Conservation (phyloP, 2,797 vertebrate genomes). For the Hypotaenidia okinawae region DNA sequence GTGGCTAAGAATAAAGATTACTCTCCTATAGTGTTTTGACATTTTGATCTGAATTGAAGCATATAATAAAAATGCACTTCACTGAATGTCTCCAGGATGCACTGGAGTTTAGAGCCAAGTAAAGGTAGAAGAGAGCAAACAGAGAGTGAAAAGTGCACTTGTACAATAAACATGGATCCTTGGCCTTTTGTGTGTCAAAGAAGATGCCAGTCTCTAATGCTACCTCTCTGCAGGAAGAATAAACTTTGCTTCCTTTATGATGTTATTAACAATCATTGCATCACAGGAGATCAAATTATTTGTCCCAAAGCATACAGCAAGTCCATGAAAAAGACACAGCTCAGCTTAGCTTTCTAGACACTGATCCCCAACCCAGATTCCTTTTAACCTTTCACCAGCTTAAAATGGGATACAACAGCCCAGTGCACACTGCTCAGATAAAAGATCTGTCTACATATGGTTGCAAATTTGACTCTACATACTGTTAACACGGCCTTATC, state of each 20-base stretch:
- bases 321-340: background rate
- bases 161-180: background rate
- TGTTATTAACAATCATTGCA: background rate
- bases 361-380: background rate
- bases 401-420: background rate
- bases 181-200: background rate
- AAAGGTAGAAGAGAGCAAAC: background rate
- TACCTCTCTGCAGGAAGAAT: background rate
- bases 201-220: background rate
- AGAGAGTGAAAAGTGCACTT: background rate
- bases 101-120: background rate
- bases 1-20: constrained; percentile 17
- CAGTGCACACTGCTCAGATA: background rate
- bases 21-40: background rate
- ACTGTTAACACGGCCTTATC: background rate
- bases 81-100: background rate
- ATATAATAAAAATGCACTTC: background rate
- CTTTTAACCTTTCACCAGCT: background rate
- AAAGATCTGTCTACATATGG: background rate
- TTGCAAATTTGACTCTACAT: background rate
- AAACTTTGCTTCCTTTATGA: background rate
- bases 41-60: background rate
- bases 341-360: background rate
- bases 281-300: background rate
- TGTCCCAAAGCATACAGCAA: background rate